Conservation (phyloP, 2,888 invertebrate species). For the Gandaritis pyraliata region DNA sequence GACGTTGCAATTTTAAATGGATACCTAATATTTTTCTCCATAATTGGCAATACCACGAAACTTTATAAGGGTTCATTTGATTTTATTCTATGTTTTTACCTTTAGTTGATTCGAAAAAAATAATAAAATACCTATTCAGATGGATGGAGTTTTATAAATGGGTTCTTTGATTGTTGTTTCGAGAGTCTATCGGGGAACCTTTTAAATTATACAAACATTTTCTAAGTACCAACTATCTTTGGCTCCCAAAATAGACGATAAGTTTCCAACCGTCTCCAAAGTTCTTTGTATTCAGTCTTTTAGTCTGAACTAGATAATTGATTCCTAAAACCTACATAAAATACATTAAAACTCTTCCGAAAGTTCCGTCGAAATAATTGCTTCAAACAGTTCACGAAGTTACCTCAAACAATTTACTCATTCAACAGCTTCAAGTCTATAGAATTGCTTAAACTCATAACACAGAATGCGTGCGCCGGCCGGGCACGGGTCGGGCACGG, state of each 20-base stretch:
- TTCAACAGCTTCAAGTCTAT: neutral
- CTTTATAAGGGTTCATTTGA: no score
- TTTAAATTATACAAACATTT: no score
- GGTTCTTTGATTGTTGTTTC: no score
- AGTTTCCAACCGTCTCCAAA: neutral
- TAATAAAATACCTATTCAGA: no score
- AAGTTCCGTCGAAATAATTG: neutral
- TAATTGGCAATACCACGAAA: no score
- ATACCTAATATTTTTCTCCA: no score
- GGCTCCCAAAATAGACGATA: neutral
- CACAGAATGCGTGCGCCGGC: no score
- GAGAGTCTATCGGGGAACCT: no score
- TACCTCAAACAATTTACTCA: constrained; percentile 11
- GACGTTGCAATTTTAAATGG: constrained; percentile 1
- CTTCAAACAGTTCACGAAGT: neutral
- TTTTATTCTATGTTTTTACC: no score
- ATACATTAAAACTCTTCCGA: constrained; percentile 6
- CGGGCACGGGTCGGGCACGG: no score
- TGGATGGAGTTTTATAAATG: no score
- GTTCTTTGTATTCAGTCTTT: neutral
- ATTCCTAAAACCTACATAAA: neutral
- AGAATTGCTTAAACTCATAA: constrained; percentile 1
- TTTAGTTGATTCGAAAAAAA: no score
- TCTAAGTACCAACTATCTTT: neutral
- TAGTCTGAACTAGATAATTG: neutral